Evolutionary conservation across 2,888 invertebrate species (phyloP).

Genomic region (Nycteola revayana): DNA sequence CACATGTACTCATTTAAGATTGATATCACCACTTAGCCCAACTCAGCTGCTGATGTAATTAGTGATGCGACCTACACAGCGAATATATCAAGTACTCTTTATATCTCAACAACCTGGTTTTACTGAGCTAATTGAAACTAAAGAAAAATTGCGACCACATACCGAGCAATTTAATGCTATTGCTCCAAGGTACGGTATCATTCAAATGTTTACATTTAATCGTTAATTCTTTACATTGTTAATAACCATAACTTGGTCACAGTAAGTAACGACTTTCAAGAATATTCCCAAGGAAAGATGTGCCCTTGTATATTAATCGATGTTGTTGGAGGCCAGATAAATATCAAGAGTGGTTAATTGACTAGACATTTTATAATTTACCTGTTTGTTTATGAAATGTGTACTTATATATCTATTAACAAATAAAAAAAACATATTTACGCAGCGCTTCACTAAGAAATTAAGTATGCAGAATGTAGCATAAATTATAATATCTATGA

Average conservation of each 20-base stretch:
- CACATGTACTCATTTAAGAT: slow-evolving; percentile 54
- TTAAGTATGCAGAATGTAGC: too few relatives aligned
- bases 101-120: slow-evolving; percentile 40
- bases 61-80: slow-evolving; percentile 44
- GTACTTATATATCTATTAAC: too few relatives aligned
- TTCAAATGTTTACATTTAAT: slow-evolving; percentile 37
- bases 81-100: slow-evolving; percentile 33
- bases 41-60: slow-evolving; percentile 70
- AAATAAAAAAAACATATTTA: too few relatives aligned
- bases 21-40: slow-evolving; percentile 60
- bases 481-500: too few relatives aligned
- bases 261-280: slow-evolving; percentile 32
- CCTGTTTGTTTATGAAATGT: background rate
- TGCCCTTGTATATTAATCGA: slow-evolving; percentile 13
- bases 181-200: slow-evolving; percentile 42
- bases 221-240: slow-evolving; percentile 25
- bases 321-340: slow-evolving; percentile 22
- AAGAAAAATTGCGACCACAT: slow-evolving; percentile 67
- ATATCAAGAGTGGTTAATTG: slow-evolving; percentile 17
- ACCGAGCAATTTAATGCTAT: slow-evolving; percentile 52
- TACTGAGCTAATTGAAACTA: slow-evolving; percentile 57
- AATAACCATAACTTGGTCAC: slow-evolving; percentile 29
- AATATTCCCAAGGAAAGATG: slow-evolving; percentile 28
- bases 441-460: too few relatives aligned
- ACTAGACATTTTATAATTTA: slow-evolving; percentile 15